phyloP scores from a whole-genome alignment of 2,113 vertebrate species.

The Accipiter virgatus region DNA sequence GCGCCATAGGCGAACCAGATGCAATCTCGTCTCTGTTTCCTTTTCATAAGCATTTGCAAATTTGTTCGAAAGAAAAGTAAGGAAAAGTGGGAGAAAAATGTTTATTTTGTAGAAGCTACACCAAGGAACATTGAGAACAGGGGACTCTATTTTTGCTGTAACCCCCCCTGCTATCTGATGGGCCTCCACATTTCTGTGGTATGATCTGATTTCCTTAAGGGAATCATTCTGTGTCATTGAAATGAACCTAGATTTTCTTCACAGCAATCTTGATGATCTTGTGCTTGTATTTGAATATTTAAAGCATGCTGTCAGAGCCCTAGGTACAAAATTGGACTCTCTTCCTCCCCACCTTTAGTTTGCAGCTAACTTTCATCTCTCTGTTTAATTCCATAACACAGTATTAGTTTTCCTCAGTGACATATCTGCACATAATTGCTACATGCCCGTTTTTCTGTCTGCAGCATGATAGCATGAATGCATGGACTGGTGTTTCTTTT shows the following conservation, averaged over 20 bases:
- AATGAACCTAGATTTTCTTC: neutral
- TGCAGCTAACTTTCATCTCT: neutral
- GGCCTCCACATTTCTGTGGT: neutral
- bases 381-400: neutral
- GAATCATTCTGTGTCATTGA: neutral
- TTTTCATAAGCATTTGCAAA: constrained; percentile 42
- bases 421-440: neutral
- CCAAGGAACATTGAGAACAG: neutral
- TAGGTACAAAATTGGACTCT: neutral
- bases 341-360: neutral
- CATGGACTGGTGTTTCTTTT: neutral
- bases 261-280: neutral
- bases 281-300: neutral
- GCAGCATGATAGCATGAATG: neutral
- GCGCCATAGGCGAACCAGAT: constrained; percentile 48
- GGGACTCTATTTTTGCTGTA: neutral
- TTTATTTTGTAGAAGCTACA: constrained; percentile 18
- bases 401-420: neutral
- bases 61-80: neutral
- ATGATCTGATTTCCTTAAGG: neutral
- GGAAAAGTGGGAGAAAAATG: neutral
- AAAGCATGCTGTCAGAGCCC: neutral
- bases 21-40: constrained; percentile 41
- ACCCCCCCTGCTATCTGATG: neutral
- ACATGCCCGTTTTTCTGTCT: neutral